Percentiles rank a stretch among this genome's conserved stretches.
phyloP scores from a whole-genome alignment of 2,113 vertebrate species.

The Gavia stellata region DNA sequence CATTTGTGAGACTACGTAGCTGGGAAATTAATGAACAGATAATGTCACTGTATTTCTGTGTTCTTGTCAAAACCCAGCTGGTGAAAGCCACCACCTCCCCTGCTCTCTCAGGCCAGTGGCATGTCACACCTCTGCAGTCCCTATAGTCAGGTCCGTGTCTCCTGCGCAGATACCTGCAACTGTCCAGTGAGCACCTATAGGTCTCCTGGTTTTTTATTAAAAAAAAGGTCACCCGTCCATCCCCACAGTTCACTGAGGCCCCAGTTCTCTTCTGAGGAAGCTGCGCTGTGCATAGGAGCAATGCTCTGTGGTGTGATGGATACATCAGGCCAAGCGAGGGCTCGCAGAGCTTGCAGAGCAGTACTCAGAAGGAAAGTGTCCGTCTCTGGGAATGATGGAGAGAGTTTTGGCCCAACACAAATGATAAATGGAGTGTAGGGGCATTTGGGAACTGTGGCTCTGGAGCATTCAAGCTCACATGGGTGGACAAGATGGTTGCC shows the following conservation, averaged over 20 bases:
- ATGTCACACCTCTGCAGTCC: not conserved
- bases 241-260: not conserved
- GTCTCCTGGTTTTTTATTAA: not conserved
- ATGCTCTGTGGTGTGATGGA: not conserved
- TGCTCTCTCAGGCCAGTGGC: not conserved
- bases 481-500: not conserved
- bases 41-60: not conserved
- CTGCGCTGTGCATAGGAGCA: not conserved
- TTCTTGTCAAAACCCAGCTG: not conserved
- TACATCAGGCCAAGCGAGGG: fast-evolving
- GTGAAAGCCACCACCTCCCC: not conserved
- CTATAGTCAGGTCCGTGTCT: not conserved
- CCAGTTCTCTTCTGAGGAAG: not conserved
- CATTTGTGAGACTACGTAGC: not conserved
- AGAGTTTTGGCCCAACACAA: not conserved
- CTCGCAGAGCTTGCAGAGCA: not conserved
- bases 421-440: not conserved
- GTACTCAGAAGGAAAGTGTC: not conserved
- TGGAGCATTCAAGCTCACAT: not conserved
- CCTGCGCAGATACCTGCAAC: not conserved
- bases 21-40: not conserved
- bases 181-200: not conserved
- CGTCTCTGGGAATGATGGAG: not conserved
- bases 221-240: not conserved
- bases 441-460: not conserved